A percentile compares a stretch with the other conserved stretches of the same genome.
Conservation (phyloP, 92 coral and sea anemone genomes). For the Blastomussa wellsi region DNA sequence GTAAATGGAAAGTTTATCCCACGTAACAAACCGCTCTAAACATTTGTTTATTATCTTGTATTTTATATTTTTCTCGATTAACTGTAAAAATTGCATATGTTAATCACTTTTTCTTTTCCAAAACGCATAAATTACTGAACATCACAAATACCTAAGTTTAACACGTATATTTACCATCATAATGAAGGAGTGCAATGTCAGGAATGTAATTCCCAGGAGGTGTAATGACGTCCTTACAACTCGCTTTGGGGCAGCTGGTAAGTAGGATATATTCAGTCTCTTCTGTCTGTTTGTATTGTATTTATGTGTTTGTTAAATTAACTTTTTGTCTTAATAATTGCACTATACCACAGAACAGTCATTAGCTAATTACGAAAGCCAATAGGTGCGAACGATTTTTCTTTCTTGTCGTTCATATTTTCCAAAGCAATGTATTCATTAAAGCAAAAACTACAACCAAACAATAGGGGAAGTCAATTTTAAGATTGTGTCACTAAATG, state of each 20-base stretch:
- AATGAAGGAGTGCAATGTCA: too few species aligned
- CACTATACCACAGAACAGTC: not conserved
- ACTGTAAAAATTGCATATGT: not conserved
- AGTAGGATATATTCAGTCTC: too few species aligned
- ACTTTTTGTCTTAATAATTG: not conserved
- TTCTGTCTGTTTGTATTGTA: not conserved
- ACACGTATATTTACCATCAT: not conserved
- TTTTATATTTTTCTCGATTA: not conserved
- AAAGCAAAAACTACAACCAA: too few species aligned
- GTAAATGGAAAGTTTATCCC: too few species aligned
- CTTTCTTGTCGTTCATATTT: too few species aligned
- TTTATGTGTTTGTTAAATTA: not conserved
- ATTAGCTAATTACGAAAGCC: too few species aligned
- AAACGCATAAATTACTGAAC: not conserved
- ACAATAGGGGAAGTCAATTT: too few species aligned
- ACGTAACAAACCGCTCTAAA: too few species aligned
- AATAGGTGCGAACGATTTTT: too few species aligned
- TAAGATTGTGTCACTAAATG: too few species aligned
- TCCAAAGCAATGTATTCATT: too few species aligned
- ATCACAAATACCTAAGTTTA: not conserved
- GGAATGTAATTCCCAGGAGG: conserved; percentile 4
- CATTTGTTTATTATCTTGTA: too few species aligned
- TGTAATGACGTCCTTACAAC: not conserved
- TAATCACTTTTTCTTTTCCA: not conserved
- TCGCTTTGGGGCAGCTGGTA: not conserved